Base-by-base conservation (phyloP, 2,113 vertebrate genomes). In the Apeltes quadracus region DNA sequence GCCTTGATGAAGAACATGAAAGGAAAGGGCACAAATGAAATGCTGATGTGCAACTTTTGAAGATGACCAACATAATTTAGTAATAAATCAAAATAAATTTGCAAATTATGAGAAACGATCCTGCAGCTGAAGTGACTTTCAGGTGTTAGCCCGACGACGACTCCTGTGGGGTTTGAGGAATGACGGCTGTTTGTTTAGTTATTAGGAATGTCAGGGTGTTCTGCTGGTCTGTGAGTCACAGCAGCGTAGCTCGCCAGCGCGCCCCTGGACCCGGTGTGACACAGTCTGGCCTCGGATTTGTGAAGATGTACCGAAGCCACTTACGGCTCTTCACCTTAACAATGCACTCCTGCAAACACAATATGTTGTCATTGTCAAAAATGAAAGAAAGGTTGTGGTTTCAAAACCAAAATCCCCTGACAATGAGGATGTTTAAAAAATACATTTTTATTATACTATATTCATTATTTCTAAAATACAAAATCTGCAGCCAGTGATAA, bases 281-380 rank as follows among this genome's bases (percentile, higher is more conserved):
- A 69, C 62, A 77, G 76, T 82, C 88, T 81, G 75, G 84, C 68
- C 62, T 79, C 81, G 84, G 87, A 92, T 71, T 48, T 88, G 92
- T 83, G 74, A 80, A 85, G 82, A 80, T 79, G 5, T 78, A 79
- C 79, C 69, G 72, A 61, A 56, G 2, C 29, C n/a, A 20, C 57
- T 72, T 48, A 56, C 78, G 55, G 75, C 36, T 72, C 51, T 34
- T 83, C 55, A 34, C 53, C 56, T 57, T 69, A 62, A 23, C 68
- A 76, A 79, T 79, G 48, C 46, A 54, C 43, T 46, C 34, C 50
- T 44, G 55, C 55, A 56, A 11, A 62, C 51, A 56, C 11, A n/a
- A 20, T 16, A 27, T 46, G 51, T 36, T 50, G 11, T 43, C 22
- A 23, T 51, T 12, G 27, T 34, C 32, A 34, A 34, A 34, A 34